phyloP scores from a whole-genome alignment of 2,888 invertebrate species.

The Trisateles emortualis region DNA sequence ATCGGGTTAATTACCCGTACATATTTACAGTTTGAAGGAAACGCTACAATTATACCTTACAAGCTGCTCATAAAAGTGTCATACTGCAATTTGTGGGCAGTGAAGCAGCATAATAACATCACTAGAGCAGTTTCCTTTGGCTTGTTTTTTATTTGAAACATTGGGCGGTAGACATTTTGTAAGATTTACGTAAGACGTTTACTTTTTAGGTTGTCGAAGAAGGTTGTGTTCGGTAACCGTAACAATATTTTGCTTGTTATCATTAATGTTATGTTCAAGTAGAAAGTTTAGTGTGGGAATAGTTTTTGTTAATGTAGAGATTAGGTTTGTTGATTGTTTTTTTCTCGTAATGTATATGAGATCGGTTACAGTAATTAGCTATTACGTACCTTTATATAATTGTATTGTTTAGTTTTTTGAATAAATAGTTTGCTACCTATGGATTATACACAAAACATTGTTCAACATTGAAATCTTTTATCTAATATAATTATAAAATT shows the following conservation, averaged over 20 bases:
- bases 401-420: too few relatives aligned
- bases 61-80: constrained; percentile 34
- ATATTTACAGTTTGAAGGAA: constrained; percentile 30
- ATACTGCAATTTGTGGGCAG: constrained; percentile 38
- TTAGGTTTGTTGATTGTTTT: background rate
- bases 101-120: constrained; percentile 40
- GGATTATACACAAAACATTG: too few relatives aligned
- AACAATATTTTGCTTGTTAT: background rate
- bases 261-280: constrained; percentile 7
- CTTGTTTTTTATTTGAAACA: constrained; percentile 46
- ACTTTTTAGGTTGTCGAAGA: constrained; percentile 15
- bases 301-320: background rate
- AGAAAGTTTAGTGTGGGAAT: constrained; percentile 15
- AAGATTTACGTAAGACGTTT: constrained; percentile 40
- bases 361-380: too few relatives aligned
- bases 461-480: too few relatives aligned
- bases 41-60: constrained; percentile 20
- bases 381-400: too few relatives aligned
- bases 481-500: too few relatives aligned
- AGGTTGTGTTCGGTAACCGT: constrained; percentile 1
- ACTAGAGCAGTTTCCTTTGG: constrained; percentile 39
- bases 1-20: constrained; percentile 16
- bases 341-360: background rate
- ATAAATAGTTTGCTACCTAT: too few relatives aligned
- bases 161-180: constrained; percentile 32